These are phyloP conservation scores for Tiphia femorata DNA, from an alignment of 2,888 invertebrate genomes.

Conservation along the genomic window DNA sequence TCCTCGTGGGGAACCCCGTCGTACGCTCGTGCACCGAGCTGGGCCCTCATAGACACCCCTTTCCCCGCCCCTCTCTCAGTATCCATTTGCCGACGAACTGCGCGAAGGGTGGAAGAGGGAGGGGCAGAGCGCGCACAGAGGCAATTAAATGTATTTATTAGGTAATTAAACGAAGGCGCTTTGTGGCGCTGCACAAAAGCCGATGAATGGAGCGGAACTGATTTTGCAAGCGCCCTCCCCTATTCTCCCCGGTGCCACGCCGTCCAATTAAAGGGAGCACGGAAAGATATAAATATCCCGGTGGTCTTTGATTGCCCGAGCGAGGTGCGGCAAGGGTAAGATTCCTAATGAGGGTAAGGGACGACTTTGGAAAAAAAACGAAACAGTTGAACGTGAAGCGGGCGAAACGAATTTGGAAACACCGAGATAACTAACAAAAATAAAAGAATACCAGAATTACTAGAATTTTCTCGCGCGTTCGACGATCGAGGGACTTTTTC, in stretches of 20 bases:
- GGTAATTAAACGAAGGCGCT: slow-evolving; percentile 22
- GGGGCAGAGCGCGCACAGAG: too few relatives aligned
- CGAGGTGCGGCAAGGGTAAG: too few relatives aligned
- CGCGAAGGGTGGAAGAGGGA: not conserved
- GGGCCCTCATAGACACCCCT: not conserved
- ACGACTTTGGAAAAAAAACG: not conserved
- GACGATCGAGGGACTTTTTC: slow-evolving; percentile 9
- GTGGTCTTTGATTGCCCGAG: too few relatives aligned
- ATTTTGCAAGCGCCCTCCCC: too few relatives aligned
- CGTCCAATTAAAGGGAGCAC: not conserved
- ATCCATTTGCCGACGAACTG: not conserved
- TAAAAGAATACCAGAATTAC: too few relatives aligned
- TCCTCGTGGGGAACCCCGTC: too few relatives aligned
- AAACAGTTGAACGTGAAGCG: too few relatives aligned
- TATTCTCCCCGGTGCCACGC: not conserved
- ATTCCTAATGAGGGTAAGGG: not conserved
- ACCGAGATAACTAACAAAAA: too few relatives aligned
- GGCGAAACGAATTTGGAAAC: too few relatives aligned
- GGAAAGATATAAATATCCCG: too few relatives aligned
- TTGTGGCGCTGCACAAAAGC: slow-evolving; percentile 4
- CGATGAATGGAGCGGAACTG: slow-evolving; percentile 7
- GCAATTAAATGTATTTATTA: slow-evolving; percentile 28
- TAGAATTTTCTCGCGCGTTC: not conserved
- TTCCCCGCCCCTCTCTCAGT: not conserved
- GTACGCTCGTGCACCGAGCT: not conserved